Evolutionary conservation across 2,888 invertebrate species (phyloP).

Genomic region (Artemia sinica): DNA sequence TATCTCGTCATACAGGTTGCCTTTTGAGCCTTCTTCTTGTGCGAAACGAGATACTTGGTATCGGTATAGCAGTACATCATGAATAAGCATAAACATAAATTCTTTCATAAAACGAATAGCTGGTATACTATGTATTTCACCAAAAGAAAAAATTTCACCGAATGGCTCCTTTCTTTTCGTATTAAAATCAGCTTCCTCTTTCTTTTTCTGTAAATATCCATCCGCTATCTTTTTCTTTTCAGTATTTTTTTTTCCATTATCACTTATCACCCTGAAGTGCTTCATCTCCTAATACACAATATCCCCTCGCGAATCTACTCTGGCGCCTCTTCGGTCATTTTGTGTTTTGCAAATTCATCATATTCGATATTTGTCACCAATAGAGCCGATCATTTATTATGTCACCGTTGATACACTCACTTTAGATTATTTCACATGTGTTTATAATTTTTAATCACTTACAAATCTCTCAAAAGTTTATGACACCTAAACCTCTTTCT

Average conservation of each 20-base stretch:
- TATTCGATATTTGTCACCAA: too few relatives aligned
- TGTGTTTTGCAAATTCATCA: too few relatives aligned
- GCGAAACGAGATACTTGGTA: background rate
- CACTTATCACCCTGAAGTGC: too few relatives aligned
- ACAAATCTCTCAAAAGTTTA: background rate
- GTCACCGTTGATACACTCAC: too few relatives aligned
- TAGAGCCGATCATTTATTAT: too few relatives aligned
- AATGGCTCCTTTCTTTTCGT: constrained; percentile 2
- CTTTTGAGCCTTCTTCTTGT: background rate
- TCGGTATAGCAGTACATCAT: background rate
- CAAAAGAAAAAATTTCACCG: background rate
- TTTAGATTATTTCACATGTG: background rate
- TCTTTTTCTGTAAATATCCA: constrained; percentile 3
- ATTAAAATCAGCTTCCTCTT: background rate
- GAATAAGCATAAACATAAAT: background rate
- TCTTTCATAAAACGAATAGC: background rate
- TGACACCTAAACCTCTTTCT: background rate
- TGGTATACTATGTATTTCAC: background rate
- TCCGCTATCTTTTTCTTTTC: background rate
- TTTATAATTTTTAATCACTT: background rate
- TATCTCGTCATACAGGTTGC: too few relatives aligned
- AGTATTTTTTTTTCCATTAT: background rate
- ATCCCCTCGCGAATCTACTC: too few relatives aligned
- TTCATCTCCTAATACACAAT: too few relatives aligned
- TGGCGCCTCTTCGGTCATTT: too few relatives aligned